phyloP scores from a whole-genome alignment of 2,797 vertebrate genomes.

The Galaxias olidus region DNA sequence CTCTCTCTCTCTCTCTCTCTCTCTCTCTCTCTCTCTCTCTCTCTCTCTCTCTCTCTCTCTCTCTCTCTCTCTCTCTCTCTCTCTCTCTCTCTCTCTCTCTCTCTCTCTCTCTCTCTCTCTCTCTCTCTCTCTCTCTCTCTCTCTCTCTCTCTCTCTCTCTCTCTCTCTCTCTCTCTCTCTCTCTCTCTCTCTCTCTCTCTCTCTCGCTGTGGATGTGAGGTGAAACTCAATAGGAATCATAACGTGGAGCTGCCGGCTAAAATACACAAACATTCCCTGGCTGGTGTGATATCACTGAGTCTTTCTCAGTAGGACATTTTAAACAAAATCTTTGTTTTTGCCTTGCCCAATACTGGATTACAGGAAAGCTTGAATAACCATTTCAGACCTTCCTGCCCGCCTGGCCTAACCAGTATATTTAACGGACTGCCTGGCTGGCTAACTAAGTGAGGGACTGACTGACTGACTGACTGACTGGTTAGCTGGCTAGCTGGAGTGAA shows the following conservation, averaged over 20 bases:
- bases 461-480: too few species aligned
- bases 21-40: not conserved
- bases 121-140: conserved; percentile 37
- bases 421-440: not conserved
- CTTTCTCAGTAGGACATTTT: conserved; percentile 15
- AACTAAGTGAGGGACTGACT: too few species aligned
- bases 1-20: conserved; percentile 4
- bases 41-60: not conserved
- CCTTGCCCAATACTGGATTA: conserved; percentile 3
- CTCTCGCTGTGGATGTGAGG: not conserved
- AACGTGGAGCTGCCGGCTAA: conserved; percentile 3
- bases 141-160: conserved; percentile 27
- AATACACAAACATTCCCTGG: conserved; percentile 27
- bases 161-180: conserved; percentile 13
- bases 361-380: conserved; percentile 21
- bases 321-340: conserved; percentile 18
- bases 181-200: conserved; percentile 24
- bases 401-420: not conserved
- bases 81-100: conserved; percentile 45
- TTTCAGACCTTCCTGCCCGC: conserved; percentile 25
- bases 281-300: conserved; percentile 2
- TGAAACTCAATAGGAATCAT: conserved; percentile 3
- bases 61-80: conserved; percentile 25
- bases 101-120: conserved; percentile 23
- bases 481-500: too few species aligned